Evolutionary conservation across 1,140 invertebrate species (phyloP), one percentile per base, ranked within the genome.

Genomic region (Leptopilina clavipes): DNA sequence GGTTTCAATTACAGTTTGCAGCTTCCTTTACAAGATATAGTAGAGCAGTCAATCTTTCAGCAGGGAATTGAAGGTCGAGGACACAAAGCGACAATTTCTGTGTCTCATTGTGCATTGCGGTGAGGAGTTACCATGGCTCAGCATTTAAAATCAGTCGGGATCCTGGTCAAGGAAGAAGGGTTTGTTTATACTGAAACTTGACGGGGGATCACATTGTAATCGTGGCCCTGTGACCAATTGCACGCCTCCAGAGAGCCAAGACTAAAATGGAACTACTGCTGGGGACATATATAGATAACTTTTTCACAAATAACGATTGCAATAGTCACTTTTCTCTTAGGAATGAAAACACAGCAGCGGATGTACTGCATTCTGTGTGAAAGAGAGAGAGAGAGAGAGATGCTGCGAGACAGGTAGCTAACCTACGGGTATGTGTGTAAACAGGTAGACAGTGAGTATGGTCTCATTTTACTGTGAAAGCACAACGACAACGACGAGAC

Each of bases 171-270:
- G 45, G 75, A 73, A 81, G 75, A 87, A 83, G 82, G 83, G 85
- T 86, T 86, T 88, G 85, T 88, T 86, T 86, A 85, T 83, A 83
- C 76, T 84, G 71, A 75, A 65, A 73, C 73, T 59, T 76, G 81
- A 76, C 81, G 74, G 76, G 80, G 79, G 79, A 76, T 65, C 77
- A 79, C 75, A 84, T 85, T 86, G 83, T 84, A 84, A 40, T 40
- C 37, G 37, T 9, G 8, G 37, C 82, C n/a, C 79, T 84, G 83
- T 86, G 81, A 86, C 85, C 86, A 87, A 88, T 88, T 87, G 85
- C 82, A 19, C 81, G 80, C 71, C 65, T 74, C 40, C 45, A 79
- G 14, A 52, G 14, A 5, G 1, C 25, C 25, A n/a, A n/a, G n/a
- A 31, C 25, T 31, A 5, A 31, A 5, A 40, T 40, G 37, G 9